These are phyloP conservation scores for Malurus splendens DNA, from an alignment of 2,797 vertebrate genomes.

Conservation along the genomic window DNA sequence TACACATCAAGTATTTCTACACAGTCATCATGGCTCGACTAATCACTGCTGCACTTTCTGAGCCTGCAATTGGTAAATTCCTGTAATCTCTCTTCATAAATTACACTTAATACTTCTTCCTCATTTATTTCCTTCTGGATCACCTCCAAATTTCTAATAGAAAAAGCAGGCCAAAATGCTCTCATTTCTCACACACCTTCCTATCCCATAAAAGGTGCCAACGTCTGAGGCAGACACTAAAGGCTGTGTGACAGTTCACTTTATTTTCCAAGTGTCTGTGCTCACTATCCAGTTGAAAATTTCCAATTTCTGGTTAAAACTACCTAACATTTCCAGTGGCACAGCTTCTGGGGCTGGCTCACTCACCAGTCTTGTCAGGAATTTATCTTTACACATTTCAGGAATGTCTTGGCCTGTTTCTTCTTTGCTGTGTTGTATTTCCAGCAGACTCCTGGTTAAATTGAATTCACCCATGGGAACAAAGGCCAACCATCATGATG, in stretches of 20 bases:
- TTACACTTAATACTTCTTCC: constrained; percentile 28
- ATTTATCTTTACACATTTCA: neutral
- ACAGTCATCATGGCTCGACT: neutral
- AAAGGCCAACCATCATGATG: neutral
- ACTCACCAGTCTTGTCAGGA: neutral
- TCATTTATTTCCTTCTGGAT: constrained; percentile 28
- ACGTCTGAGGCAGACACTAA: neutral
- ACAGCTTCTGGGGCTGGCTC: neutral
- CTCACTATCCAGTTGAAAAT: neutral
- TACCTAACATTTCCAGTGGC: neutral
- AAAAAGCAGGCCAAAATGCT: neutral
- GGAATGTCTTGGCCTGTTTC: neutral
- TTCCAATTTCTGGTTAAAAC: neutral
- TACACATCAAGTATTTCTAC: neutral
- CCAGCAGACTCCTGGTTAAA: neutral
- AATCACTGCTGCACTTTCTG: constrained; percentile 25
- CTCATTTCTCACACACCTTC: neutral
- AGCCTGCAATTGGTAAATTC: constrained; percentile 36
- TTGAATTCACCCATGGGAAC: neutral
- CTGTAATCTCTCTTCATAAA: constrained; percentile 56
- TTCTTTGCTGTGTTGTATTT: neutral
- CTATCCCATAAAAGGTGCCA: neutral
- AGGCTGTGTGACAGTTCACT: neutral
- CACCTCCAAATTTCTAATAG: constrained; percentile 37
- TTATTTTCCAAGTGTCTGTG: neutral